Evolutionary conservation across 2,888 invertebrate genomes (phyloP), one percentile per base, ranked within the genome.

Genomic region (Meteorus cinctellus): DNA sequence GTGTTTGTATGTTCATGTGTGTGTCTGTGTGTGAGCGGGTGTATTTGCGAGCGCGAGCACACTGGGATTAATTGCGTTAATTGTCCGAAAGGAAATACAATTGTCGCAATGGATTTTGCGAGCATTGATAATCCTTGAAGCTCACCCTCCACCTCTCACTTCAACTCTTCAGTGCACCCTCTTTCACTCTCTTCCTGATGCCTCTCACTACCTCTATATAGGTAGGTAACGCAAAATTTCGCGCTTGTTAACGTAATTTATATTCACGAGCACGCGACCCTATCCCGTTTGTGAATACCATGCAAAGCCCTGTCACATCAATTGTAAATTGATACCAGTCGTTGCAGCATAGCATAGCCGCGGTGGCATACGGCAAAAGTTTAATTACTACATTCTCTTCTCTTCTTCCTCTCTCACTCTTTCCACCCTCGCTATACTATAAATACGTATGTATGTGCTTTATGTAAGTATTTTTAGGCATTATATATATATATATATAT

Each of bases 251-350:
- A 73, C 62, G 74, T 70, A 76, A 78, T 77, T 74, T 71, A 72
- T 74, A 71, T 73, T 73, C 68, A 65, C 31, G 34, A 67, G 68
- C 75, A 72, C 65, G 75, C 65, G 45, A 77, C 74, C 68, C 48
- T 24, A 51, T 55, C 72, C 36, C 55, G 48, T 67, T 72, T 24
- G 31, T 19, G 60, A 29, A 63, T 60, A 77, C 29, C 67, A 36
- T 68, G 62, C 60, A 66, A 63, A 60, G 63, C 59, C 76, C 78
- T 80, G 80, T 78, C 80, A 79, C 79, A 80, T 80, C 79, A 80
- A 78, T 79, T 78, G 82, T 79, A 81, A 80, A 79, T 82, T 81
- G 80, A 79, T 79, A 80, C 78, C 78, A 76, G 70, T 72, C 78
- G 71, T 79, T 76, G n/a, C 67, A 75, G 70, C 77, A 60, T 12